phyloP scores from a whole-genome alignment of 2,888 invertebrate genomes.

The Volucella bombylans region DNA sequence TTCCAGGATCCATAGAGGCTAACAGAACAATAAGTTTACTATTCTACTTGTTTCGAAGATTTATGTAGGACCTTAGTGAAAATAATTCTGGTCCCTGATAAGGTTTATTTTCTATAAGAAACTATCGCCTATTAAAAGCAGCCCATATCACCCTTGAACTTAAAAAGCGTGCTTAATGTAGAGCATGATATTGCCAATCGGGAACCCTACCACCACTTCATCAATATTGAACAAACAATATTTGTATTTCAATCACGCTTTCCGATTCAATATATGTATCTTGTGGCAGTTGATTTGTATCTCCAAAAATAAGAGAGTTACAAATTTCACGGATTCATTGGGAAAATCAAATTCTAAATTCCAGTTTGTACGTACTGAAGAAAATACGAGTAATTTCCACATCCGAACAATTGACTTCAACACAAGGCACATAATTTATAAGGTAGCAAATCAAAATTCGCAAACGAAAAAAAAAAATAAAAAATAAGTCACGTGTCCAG shows the following conservation, averaged over 20 bases:
- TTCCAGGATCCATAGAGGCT: too few relatives aligned
- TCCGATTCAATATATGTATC: background rate
- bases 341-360: constrained; percentile 29
- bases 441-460: background rate
- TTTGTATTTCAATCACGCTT: constrained; percentile 25
- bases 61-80: too few relatives aligned
- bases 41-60: too few relatives aligned
- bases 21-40: too few relatives aligned
- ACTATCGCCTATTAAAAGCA: too few relatives aligned
- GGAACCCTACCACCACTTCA: too few relatives aligned
- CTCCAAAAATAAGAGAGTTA: background rate
- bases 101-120: too few relatives aligned
- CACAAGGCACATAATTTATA: constrained; percentile 21
- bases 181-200: too few relatives aligned
- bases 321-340: background rate
- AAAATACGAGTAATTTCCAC: background rate
- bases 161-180: too few relatives aligned
- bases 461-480: background rate
- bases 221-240: too few relatives aligned
- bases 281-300: background rate
- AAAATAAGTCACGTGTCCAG: constrained; percentile 38
- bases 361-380: constrained; percentile 16
- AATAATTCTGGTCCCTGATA: too few relatives aligned
- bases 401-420: background rate
- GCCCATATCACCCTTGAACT: too few relatives aligned